phyloP scores from a whole-genome alignment of 2,888 invertebrate species.

The Deroplatys truncata region DNA sequence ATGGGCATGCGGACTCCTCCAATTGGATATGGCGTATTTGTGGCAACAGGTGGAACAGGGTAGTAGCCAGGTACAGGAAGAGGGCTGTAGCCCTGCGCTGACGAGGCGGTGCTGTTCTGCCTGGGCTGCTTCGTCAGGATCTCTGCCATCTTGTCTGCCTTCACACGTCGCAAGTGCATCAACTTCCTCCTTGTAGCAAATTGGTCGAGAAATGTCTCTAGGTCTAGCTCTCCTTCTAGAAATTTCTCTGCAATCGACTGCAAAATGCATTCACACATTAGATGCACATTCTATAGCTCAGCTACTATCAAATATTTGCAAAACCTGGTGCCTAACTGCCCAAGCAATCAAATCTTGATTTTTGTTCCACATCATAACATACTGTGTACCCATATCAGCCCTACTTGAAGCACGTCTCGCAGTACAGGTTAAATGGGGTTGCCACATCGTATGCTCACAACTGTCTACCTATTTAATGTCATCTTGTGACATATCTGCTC shows the following conservation, averaged over 20 bases:
- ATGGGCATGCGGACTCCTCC: constrained; percentile 76
- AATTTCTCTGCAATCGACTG: constrained; percentile 72
- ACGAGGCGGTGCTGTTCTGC: background rate
- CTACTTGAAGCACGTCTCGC: too few species aligned
- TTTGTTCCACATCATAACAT: too few species aligned
- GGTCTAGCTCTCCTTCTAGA: constrained; percentile 62
- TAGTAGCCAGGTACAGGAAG: background rate
- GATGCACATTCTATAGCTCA: too few species aligned
- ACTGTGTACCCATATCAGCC: too few species aligned
- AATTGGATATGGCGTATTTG: constrained; percentile 61
- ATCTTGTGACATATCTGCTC: background rate
- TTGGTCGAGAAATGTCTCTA: constrained; percentile 80
- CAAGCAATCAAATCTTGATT: too few species aligned
- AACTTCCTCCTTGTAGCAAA: constrained; percentile 72
- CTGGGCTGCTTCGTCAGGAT: constrained; percentile 38
- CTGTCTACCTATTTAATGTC: too few species aligned
- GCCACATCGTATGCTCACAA: too few species aligned
- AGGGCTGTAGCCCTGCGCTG: background rate
- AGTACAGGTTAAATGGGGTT: too few species aligned
- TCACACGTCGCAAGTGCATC: constrained; percentile 81
- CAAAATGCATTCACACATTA: background rate
- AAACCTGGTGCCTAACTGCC: too few species aligned
- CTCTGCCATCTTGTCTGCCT: constrained; percentile 83
- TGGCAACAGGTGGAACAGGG: constrained; percentile 41
- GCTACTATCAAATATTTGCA: too few species aligned